phyloP scores from a whole-genome alignment of 2,113 vertebrate genomes.

The Gnathonemus echidnorhynchus region DNA sequence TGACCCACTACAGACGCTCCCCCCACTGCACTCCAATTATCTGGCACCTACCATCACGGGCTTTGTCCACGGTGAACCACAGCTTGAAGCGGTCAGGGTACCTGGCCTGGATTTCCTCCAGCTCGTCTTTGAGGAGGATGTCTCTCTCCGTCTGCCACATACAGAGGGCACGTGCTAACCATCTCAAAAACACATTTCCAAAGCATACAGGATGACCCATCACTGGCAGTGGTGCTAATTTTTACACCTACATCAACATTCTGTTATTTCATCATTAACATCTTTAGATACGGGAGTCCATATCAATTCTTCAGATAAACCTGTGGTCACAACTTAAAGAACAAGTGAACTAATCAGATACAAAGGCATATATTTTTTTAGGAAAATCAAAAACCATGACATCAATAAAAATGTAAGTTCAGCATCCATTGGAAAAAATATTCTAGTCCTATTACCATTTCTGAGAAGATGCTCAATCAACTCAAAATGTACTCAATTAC shows the following conservation, averaged over 20 bases:
- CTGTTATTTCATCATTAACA: neutral
- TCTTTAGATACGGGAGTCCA: neutral
- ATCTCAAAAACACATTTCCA: neutral
- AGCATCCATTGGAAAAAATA: neutral
- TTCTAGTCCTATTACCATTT: neutral
- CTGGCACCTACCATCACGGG: slow-evolving; percentile 49
- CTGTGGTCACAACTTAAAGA: neutral
- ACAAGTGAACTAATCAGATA: no score
- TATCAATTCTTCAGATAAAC: neutral
- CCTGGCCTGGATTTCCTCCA: slow-evolving; percentile 57
- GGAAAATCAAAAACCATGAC: neutral
- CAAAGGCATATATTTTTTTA: neutral
- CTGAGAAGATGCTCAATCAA: neutral
- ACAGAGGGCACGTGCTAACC: neutral
- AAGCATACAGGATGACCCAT: neutral
- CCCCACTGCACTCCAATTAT: neutral
- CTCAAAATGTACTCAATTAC: neutral
- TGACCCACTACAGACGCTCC: neutral
- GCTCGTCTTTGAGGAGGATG: slow-evolving; percentile 58
- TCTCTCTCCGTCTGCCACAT: slow-evolving; percentile 58
- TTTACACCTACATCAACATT: neutral
- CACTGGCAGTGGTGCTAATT: neutral
- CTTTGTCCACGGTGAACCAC: slow-evolving; percentile 64
- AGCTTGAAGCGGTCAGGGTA: slow-evolving; percentile 56
- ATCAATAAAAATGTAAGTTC: neutral